Base-by-base conservation (phyloP, 2,797 vertebrate genomes). In the Lycodopsis pacificus region DNA sequence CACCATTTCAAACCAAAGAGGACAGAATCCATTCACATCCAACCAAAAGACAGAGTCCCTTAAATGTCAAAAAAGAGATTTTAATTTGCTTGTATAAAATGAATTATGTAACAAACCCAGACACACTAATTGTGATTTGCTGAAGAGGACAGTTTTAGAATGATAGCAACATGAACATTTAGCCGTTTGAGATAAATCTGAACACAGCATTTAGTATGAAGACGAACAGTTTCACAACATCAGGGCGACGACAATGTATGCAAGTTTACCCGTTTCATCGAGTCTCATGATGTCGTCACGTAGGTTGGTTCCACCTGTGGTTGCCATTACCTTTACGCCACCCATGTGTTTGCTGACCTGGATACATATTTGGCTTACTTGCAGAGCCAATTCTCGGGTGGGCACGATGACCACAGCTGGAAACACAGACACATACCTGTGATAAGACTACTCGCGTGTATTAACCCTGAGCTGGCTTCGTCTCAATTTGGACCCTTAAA, bases 331-430 rank as follows among this genome's bases (percentile, higher is more conserved):
- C 95, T 99, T 99, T 86, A 99, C 98, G 85, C 98, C 98, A 84
- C 98, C 98, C 98, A 99, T 99, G 93, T 99, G 98, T 96, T 99
- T 99, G 97, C 98, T 99, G 96, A 99, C 97, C 96, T 99, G 98
- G 96, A 99, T 99, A 93, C 97, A 98, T 95, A 99, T 99, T 94
- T 99, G 98, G 96, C 98, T 99, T 91, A 99, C 97, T 95, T 99
- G 98, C 87, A 99, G 96, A 93, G 98, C 98, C 96, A 99, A 95
- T 93, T 99, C 98, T 96, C 98, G 96, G 87, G 98, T 99, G 91
- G 98, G 98, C 91, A 99, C 98, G 63, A 99, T 97, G 94, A 97
- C 97, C 97, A 99, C 84, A 87, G 98, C 98, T 99, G 88, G 75
- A 93, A 77, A 65, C 11, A 70, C 2, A 32, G 0, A 70, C 11